Evolutionary conservation across 2,113 vertebrate genomes (phyloP), one percentile per base, ranked within the genome.

Genomic region (Oncorhynchus tshawytscha): DNA sequence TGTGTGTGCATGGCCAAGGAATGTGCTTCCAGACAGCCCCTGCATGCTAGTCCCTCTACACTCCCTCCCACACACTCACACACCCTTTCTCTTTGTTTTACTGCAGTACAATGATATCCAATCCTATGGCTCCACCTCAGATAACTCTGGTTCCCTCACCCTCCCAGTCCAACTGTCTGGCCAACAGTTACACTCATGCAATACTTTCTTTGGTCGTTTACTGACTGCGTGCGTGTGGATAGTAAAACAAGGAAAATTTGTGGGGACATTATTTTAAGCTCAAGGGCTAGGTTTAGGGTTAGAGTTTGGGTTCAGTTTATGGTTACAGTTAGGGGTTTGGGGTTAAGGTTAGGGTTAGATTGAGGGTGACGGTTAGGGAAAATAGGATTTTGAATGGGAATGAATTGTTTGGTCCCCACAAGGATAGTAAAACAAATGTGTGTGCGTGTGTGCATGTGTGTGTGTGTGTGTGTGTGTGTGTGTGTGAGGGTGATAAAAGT

Each of bases 21-120:
- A 86, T 86, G 80, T 45, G 75, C 82, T 79, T 77, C 78, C 65
- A 74, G 71, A 75, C 66, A 78, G 67, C 65, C 81, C 78, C 49
- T 67, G 62, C 71, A 54, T 76, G 72, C 67, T 54, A 51, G 70
- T 62, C 78, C 54, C 62, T 70, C 66, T 59, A 78, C 67, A 3
- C 39, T 59, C 59, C 31, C 39, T 45, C 70, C 68, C 79, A 54
- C 67, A 27, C 67, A 51, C 60, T 34, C 62, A 64, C 71, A 48
- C 75, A 54, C 70, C 71, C 70, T 6, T 60, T 77, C 29, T 85
- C 82, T 87, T 85, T 90, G 77, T 88, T 85, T 86, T 75, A 90
- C 72, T 73, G 66, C 75, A 27, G 70, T 76, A 84, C 79, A 82
- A 78, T 67, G 77, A 80, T 60, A 73, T 81, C 85, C 85, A 72